Evolutionary conservation across 2,113 vertebrate species (phyloP), one percentile per base, ranked within the genome.

Genomic region (Tupaia chinensis): DNA sequence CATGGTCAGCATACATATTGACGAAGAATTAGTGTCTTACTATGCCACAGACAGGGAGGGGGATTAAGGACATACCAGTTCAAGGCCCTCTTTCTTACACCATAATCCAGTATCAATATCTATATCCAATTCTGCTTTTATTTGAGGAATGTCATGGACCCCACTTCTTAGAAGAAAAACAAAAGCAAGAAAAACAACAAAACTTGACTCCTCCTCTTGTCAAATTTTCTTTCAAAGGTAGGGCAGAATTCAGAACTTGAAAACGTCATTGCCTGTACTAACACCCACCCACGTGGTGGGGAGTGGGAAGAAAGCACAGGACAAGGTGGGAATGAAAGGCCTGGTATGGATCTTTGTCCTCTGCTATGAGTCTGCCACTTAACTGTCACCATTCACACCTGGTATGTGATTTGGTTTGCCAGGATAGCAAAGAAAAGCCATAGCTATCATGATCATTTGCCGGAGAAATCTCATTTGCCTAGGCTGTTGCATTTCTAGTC

Each of bases 401-500:
- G 27, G 22, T 53, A 0, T 22, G 23, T 20, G 56, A 44, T n/a
- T 82, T 86, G 63, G 13, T 84, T 96, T 80, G 7, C 79, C 19
- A 9, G 66, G 29, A 89, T 17, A 44, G 44, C 9, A 0, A 66
- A 70, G 89, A 27, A 69, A 65, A 65, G 56, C 25, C 27, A 65
- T 34, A 60, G 25, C 29, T 16, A 20, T 74, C 44, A 23, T 68
- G 73, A 83, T 73, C 19, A 92, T 89, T 78, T 87, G 69, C 70
- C 13, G 16, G 53, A 76, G 89, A 90, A 97, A 74, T 58, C 56
- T 84, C 72, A 78, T 87, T 87, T 78, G 80, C 56, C 61, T 25
- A 9, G 13, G 56, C 66, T 27, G 7, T 34, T 58, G 9, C 4
- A 8, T 61, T 27, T 92, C 77, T 61, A 56, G 34, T 79, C 56